Percentiles rank a stretch among this genome's conserved stretches.
Evolutionary conservation across 2,113 vertebrate species (phyloP).

Genomic region (Rattus norvegicus): GRCr8 NC_086023.1:104004501-104005000

Average conservation of each 20-base stretch:
- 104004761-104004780: slow-evolving; percentile 61
- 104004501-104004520: slow-evolving; percentile 82
- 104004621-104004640: slow-evolving; percentile 84
- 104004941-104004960: neutral
- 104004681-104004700: slow-evolving; percentile 76
- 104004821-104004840: slow-evolving; percentile 62
- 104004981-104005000: slow-evolving; percentile 41
- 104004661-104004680: slow-evolving; percentile 73
- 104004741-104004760: slow-evolving; percentile 69
- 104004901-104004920: neutral
- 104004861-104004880: slow-evolving; percentile 58
- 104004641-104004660: slow-evolving; percentile 74
- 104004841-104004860: slow-evolving; percentile 65
- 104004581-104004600: slow-evolving; percentile 77
- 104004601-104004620: slow-evolving; percentile 84
- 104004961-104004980: neutral
- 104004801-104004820: slow-evolving; percentile 48
- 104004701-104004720: slow-evolving; percentile 76
- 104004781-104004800: slow-evolving; percentile 50
- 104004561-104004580: slow-evolving; percentile 85
- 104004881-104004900: slow-evolving; percentile 50
- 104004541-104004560: slow-evolving; percentile 86
- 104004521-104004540: slow-evolving; percentile 85
- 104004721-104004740: slow-evolving; percentile 70
- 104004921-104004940: neutral